These are phyloP conservation scores for Morpho deidamia DNA, from an alignment of 2,888 invertebrate genomes.

Conservation along the genomic window DNA sequence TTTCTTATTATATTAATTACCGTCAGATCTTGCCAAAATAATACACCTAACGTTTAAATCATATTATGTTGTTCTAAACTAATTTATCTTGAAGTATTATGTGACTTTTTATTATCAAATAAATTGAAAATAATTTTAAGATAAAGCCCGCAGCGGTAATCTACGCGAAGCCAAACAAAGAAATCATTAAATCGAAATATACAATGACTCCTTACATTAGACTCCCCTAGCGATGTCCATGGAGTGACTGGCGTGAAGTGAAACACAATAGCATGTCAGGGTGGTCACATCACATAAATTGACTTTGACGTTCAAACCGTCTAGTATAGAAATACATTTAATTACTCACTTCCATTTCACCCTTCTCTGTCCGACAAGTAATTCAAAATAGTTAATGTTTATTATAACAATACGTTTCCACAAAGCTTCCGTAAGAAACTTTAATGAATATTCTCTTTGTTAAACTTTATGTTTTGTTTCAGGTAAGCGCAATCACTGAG, in stretches of 20 bases:
- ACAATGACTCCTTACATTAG: conserved; percentile 46
- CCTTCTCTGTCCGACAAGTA: conserved; percentile 29
- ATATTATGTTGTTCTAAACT: no score
- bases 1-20: no score
- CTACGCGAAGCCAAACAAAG: conserved; percentile 27
- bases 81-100: no score
- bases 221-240: conserved; percentile 52
- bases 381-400: conserved; percentile 19
- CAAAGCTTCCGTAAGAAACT: conserved; percentile 2
- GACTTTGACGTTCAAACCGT: conserved; percentile 49
- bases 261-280: conserved; percentile 55
- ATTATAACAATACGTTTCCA: conserved; percentile 11
- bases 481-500: conserved; percentile 46
- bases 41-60: no score
- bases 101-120: neutral
- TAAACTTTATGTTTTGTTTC: conserved; percentile 43
- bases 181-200: conserved; percentile 45
- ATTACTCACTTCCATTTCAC: conserved; percentile 53
- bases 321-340: conserved; percentile 48
- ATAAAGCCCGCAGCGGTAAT: neutral
- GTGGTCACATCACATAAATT: conserved; percentile 58
- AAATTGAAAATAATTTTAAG: neutral
- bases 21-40: no score
- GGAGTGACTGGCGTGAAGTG: conserved; percentile 59
- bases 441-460: conserved; percentile 16